Conservation (phyloP, 2,888 invertebrate species). For the Caenorhabditis virilis region DNA sequence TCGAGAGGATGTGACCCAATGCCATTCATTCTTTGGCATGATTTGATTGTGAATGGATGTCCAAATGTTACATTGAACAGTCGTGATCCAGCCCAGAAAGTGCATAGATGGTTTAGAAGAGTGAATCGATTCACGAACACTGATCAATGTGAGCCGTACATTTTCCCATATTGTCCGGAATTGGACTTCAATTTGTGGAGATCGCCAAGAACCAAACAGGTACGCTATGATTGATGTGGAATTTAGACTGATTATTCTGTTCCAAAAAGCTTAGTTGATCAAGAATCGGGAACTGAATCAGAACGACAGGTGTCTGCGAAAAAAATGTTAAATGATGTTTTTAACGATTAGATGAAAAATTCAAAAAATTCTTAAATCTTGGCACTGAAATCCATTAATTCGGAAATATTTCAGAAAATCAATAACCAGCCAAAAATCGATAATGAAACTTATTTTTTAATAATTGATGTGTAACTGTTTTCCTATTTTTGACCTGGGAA, state of each 20-base stretch:
- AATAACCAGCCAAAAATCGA: too few species aligned
- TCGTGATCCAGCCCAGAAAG: conserved; percentile 67
- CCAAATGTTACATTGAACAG: conserved; percentile 66
- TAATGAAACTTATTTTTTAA: too few species aligned
- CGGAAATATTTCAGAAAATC: too few species aligned
- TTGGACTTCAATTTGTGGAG: conserved; percentile 68
- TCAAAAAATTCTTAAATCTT: too few species aligned
- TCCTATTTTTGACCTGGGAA: too few species aligned
- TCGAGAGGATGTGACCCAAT: conserved; percentile 63
- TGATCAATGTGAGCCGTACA: conserved; percentile 67
- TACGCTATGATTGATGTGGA: background rate
- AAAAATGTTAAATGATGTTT: too few species aligned
- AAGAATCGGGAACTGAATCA: too few species aligned
- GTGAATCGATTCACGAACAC: conserved; percentile 68
- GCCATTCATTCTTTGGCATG: conserved; percentile 68
- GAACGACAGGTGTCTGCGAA: too few species aligned
- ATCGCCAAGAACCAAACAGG: conserved; percentile 67
- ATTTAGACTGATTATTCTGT: background rate
- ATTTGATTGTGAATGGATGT: conserved; percentile 67
- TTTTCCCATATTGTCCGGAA: conserved; percentile 68
- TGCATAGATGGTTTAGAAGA: conserved; percentile 68
- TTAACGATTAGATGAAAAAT: too few species aligned
- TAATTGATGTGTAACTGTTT: too few species aligned
- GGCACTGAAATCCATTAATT: too few species aligned
- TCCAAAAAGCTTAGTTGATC: too few species aligned